A percentile compares a stretch with the other conserved stretches of the same genome.
These are phyloP conservation scores for Fundulus diaphanus DNA, from an alignment of 2,797 vertebrate genomes.

Conservation along the genomic window DNA sequence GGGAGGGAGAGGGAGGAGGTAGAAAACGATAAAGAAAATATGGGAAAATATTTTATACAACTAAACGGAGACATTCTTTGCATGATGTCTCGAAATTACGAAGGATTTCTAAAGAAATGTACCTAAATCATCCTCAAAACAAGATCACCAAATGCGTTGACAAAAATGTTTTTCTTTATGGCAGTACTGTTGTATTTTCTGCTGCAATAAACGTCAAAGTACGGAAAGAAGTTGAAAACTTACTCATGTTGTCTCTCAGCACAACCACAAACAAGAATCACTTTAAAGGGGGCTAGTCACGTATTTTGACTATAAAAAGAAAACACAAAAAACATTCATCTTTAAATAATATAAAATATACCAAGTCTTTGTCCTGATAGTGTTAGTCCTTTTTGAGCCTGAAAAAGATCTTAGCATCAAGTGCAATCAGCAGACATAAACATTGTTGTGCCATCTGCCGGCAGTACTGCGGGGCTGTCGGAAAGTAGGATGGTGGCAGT, in stretches of 20 bases:
- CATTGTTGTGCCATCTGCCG: no score
- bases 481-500: no score
- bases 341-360: no score
- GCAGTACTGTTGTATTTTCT: not conserved
- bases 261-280: no score
- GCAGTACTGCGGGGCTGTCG: no score
- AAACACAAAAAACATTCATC: no score
- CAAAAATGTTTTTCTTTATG: not conserved
- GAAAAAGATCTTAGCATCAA: no score
- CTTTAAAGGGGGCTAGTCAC: no score
- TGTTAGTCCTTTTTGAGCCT: no score
- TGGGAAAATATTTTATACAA: slow-evolving; percentile 32
- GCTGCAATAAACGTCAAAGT: not conserved
- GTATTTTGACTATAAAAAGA: no score
- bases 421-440: no score
- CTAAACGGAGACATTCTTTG: slow-evolving; percentile 18
- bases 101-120: not conserved
- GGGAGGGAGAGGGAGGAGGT: slow-evolving; percentile 24
- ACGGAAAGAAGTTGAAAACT: not conserved
- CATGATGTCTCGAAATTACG: slow-evolving; percentile 6
- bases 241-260: not conserved
- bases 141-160: not conserved
- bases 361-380: no score
- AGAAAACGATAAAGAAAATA: slow-evolving; percentile 5
- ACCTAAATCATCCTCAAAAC: not conserved